Percentiles rank a stretch among this genome's conserved stretches.
phyloP scores from a whole-genome alignment of 2,888 invertebrate species.

The Papilio demoleus region DNA sequence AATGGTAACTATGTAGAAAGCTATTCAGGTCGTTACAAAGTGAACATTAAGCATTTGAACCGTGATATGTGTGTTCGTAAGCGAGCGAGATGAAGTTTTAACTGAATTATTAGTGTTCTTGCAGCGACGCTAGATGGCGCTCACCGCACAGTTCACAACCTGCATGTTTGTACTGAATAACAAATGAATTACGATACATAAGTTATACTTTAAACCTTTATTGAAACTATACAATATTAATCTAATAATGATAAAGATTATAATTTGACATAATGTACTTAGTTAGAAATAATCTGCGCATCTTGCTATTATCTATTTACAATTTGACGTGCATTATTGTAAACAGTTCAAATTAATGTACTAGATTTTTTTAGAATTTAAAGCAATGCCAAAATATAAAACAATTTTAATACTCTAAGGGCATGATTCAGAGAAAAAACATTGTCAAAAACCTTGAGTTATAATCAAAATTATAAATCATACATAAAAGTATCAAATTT shows the following conservation, averaged over 20 bases:
- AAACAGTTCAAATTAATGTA: no score
- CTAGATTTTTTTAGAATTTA: no score
- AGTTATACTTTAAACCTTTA: not conserved
- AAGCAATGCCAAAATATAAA: no score
- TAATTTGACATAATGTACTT: no score
- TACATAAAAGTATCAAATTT: not conserved
- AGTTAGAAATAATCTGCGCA: no score
- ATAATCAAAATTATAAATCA: not conserved
- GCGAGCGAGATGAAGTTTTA: constrained; percentile 3
- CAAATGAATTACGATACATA: not conserved
- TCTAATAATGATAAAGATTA: no score
- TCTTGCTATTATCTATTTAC: no score
- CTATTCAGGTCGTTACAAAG: not conserved
- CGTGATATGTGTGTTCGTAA: not conserved
- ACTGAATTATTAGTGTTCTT: constrained; percentile 5
- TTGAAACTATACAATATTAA: no score
- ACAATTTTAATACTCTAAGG: no score
- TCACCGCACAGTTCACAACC: not conserved
- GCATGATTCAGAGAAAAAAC: not conserved
- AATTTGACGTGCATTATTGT: no score
- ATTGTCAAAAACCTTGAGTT: no score
- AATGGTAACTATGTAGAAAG: not conserved
- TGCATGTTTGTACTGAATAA: not conserved
- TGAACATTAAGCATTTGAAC: constrained; percentile 7
- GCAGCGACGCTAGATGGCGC: not conserved